Evolutionary conservation across 2,888 invertebrate species (phyloP).

Genomic region (Griposia aprilina): DNA sequence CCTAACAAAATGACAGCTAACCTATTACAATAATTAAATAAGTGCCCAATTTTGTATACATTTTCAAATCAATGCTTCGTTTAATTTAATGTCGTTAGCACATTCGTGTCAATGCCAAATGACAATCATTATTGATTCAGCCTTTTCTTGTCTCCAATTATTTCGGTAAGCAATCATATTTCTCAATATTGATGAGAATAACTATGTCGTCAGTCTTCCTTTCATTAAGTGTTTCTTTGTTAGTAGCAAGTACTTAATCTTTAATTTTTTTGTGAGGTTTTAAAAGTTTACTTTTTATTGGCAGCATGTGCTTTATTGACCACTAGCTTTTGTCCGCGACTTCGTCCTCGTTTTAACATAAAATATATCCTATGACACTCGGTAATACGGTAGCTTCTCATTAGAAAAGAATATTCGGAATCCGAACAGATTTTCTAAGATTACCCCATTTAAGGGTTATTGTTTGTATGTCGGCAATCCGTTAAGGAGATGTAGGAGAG

Average conservation of each 20-base stretch:
- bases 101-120: constrained; percentile 49
- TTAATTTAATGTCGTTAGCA: constrained; percentile 28
- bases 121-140: constrained; percentile 20
- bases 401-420: too few species aligned
- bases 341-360: too few species aligned
- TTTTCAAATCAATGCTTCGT: constrained; percentile 43
- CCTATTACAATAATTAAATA: background rate
- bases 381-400: too few species aligned
- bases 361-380: too few species aligned
- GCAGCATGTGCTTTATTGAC: background rate
- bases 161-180: constrained; percentile 13
- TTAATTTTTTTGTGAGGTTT: background rate
- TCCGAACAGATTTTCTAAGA: too few species aligned
- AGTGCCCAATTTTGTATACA: background rate
- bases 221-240: background rate
- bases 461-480: too few species aligned
- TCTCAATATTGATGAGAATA: constrained; percentile 19
- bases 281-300: background rate
- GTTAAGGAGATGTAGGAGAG: too few species aligned
- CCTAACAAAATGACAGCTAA: too few species aligned
- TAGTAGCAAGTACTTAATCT: too few species aligned
- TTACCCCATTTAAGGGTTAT: too few species aligned
- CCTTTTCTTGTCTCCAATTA: constrained; percentile 29
- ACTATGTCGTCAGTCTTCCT: background rate
- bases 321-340: too few species aligned